Evolutionary conservation across 2,113 vertebrate genomes (phyloP).

Genomic region (Suncus etruscus): DNA sequence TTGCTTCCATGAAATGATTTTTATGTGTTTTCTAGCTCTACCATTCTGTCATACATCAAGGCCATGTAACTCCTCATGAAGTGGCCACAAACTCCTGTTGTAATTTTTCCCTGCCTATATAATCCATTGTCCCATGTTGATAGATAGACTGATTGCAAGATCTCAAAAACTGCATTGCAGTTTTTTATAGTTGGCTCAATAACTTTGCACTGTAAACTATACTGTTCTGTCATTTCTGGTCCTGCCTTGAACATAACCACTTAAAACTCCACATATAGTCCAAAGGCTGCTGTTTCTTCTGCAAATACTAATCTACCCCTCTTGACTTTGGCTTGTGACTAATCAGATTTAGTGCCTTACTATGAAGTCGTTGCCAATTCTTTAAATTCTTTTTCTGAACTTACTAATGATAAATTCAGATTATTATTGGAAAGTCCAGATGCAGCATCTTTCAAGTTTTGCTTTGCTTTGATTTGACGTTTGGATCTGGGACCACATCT

Average conservation of each 20-base stretch:
- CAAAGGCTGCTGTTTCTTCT: not conserved
- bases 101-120: not conserved
- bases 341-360: not conserved
- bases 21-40: not conserved
- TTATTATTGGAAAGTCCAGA: not conserved
- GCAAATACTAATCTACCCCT: not conserved
- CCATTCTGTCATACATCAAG: not conserved
- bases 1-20: not conserved
- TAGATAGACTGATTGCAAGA: not conserved
- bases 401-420: not conserved
- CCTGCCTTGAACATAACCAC: not conserved
- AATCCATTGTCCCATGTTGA: not conserved
- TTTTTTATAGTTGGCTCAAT: not conserved
- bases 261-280: constrained; percentile 15
- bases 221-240: not conserved
- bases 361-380: not conserved
- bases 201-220: constrained; percentile 7
- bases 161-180: not conserved
- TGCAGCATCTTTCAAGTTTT: constrained; percentile 30
- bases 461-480: too few relatives aligned
- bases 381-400: constrained; percentile 45
- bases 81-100: not conserved
- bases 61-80: not conserved
- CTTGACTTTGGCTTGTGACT: constrained; percentile 32
- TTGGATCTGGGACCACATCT: too few relatives aligned